Base-by-base conservation (phyloP, 2,797 vertebrate species). In the Otolemur crassicaudatus region DNA sequence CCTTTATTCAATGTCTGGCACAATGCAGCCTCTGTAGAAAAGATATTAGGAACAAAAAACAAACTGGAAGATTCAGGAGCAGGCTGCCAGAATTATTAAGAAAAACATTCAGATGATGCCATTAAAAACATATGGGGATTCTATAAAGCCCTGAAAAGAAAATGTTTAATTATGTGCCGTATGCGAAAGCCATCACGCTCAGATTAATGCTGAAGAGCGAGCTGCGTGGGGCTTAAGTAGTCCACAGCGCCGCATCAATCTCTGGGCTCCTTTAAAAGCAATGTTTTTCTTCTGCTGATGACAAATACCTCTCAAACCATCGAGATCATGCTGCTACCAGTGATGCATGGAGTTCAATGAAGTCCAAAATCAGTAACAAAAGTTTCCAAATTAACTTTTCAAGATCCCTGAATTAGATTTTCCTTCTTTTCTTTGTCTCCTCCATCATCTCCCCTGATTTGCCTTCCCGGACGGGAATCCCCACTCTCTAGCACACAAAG, bases 111-210 rank as follows among this genome's bases (percentile, higher is more conserved):
- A 98, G 98, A 98, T 98, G 98, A 98, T 99, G 99, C 98, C 99
- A 99, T 99, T 98, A 98, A 98, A 99, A 99, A 99, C 98, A 99
- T 98, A 98, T 98, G 99, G 98, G 98, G 98, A 98, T 99, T 98
- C 98, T 99, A 98, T 98, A 98, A 99, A 98, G 98, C 97, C 98
- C 98, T 97, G 98, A 98, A 98, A 99, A 99, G 98, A 98, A 99
- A 99, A 99, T 99, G 98, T 99, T 99, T 99, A 98, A 99, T 98
- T 99, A 99, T 98, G 98, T 97, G 63, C 98, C 96, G 97, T 99
- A 99, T 99, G 98, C 98, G 98, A 99, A 99, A 99, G 98, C 98
- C 98, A 98, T 99, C 98, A 98, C 94, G 95, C 97, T 98, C 98
- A 98, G 98, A 98, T 98, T 99, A 98, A 98, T 99, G 98, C 98